Percentiles rank a stretch among this genome's conserved stretches.
phyloP scores from a whole-genome alignment of 2,113 vertebrate genomes.

The Cisticola juncidis region DNA sequence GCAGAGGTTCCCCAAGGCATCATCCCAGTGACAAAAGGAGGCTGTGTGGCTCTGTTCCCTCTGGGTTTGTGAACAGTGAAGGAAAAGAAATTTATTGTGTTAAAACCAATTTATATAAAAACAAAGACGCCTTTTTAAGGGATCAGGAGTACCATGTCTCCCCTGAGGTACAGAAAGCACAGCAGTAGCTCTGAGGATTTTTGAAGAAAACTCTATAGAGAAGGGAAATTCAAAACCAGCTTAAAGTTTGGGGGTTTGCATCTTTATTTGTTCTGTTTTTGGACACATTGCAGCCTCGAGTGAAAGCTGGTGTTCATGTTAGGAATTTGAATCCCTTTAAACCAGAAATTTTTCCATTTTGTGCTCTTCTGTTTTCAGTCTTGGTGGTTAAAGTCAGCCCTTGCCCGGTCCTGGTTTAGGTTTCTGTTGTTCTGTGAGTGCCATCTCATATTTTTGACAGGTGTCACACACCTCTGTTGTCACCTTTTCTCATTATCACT shows the following conservation, averaged over 20 bases:
- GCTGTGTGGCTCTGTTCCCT: not conserved
- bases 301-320: not conserved
- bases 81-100: not conserved
- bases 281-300: not conserved
- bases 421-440: not conserved
- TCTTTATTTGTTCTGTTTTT: not conserved
- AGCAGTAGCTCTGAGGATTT: not conserved
- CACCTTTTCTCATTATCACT: not conserved
- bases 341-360: not conserved
- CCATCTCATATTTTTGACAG: not conserved
- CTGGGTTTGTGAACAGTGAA: not conserved
- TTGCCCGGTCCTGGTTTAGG: not conserved
- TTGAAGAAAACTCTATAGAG: not conserved
- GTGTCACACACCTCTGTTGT: not conserved
- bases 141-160: not conserved
- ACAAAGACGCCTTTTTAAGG: not conserved
- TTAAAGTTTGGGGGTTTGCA: not conserved
- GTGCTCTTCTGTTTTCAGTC: not conserved
- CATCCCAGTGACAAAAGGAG: not conserved
- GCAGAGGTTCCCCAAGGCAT: fast-evolving
- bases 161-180: not conserved
- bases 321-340: not conserved
- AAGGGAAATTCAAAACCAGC: not conserved
- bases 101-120: not conserved
- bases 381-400: not conserved